Evolutionary conservation across 1,140 invertebrate species (phyloP).

Genomic region (Alviniconcha marisindica): DNA sequence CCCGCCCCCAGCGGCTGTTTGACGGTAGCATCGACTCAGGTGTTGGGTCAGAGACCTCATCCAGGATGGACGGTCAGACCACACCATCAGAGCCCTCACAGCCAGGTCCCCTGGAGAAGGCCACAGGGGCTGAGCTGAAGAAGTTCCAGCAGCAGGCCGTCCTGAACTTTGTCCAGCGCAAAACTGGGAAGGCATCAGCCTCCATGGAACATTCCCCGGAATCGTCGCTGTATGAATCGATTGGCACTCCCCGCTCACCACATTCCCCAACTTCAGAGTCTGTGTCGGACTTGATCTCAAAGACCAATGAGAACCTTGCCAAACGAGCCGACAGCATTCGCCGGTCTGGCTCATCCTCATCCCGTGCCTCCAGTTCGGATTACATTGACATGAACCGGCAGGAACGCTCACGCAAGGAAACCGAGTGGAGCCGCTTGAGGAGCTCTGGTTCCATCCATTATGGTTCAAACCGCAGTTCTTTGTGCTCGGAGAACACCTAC

Average conservation of each 20-base stretch:
- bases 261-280: conserved; percentile 43
- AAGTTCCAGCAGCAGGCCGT: conserved; percentile 90
- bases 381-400: conserved; percentile 66
- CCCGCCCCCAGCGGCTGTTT: conserved; percentile 17
- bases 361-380: conserved; percentile 53
- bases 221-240: conserved; percentile 48
- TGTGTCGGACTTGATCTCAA: conserved; percentile 50
- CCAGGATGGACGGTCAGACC: background rate
- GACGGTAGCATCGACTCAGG: conserved; percentile 35
- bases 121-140: conserved; percentile 83
- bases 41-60: conserved; percentile 24
- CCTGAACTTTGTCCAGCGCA: conserved; percentile 89
- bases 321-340: conserved; percentile 66
- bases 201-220: conserved; percentile 25
- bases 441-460: conserved; percentile 55
- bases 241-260: conserved; percentile 21
- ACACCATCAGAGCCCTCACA: background rate
- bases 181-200: conserved; percentile 72
- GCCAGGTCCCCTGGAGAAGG: conserved; percentile 13
- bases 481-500: conserved; percentile 52
- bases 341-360: conserved; percentile 63
- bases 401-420: conserved; percentile 54
- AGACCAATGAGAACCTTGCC: conserved; percentile 52
- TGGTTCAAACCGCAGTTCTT: conserved; percentile 49
- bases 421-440: conserved; percentile 66